These are phyloP conservation scores for Hymenochirus boettgeri DNA, from an alignment of 2,113 vertebrate genomes.

Conservation along the genomic window DNA sequence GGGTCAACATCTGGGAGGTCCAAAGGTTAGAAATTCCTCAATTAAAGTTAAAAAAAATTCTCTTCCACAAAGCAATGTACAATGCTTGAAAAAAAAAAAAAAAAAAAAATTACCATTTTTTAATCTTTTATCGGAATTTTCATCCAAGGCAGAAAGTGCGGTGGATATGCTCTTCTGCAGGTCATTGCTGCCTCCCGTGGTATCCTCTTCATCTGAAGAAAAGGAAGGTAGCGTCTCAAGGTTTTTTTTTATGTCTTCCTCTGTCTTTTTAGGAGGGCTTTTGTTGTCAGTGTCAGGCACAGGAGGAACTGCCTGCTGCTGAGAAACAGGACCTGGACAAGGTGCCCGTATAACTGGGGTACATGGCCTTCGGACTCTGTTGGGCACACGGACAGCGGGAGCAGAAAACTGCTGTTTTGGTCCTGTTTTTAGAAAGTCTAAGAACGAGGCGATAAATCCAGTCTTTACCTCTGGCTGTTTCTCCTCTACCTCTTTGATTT, in stretches of 20 bases:
- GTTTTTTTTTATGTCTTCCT: conserved; percentile 84
- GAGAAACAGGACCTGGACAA: conserved; percentile 64
- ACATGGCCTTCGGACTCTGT: conserved; percentile 75
- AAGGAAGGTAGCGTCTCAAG: conserved; percentile 84
- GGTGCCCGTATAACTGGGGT: conserved; percentile 63
- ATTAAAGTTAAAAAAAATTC: no score
- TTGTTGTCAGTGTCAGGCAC: conserved; percentile 59
- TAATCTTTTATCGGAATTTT: conserved; percentile 77
- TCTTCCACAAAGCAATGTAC: no score
- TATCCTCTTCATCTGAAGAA: conserved; percentile 94
- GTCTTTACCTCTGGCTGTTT: conserved; percentile 97
- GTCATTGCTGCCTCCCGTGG: conserved; percentile 80
- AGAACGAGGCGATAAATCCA: conserved; percentile 94
- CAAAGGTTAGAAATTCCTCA: no score
- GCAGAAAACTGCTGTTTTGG: conserved; percentile 91
- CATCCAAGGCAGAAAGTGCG: conserved; percentile 77
- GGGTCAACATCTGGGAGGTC: no score
- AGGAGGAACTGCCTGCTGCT: conserved; percentile 54
- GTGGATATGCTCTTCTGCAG: conserved; percentile 84
- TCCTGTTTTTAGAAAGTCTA: conserved; percentile 95
- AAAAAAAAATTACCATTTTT: conserved; percentile 67
- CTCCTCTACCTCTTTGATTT: conserved; percentile 95
- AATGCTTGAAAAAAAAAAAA: no score
- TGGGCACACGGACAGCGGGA: conserved; percentile 79
- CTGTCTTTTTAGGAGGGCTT: conserved; percentile 72